Evolutionary conservation across 2,888 invertebrate genomes (phyloP), one percentile per base, ranked within the genome.

Genomic region (Sinotaia quadrata): DNA sequence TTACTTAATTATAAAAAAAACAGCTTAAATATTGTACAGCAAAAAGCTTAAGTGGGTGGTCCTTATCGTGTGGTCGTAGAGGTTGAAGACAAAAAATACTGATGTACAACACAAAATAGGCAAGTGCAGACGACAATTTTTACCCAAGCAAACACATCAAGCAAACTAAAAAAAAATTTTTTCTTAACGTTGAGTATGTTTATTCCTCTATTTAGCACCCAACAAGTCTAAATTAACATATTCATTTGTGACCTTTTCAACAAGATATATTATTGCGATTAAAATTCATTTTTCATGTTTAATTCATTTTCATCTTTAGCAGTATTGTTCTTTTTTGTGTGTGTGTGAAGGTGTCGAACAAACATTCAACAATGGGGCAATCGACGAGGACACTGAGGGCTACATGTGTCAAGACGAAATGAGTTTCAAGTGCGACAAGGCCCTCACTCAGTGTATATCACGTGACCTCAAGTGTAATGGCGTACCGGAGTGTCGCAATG

Each of bases 401-500:
- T 15, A 7, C 18, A 24, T 52, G 2, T 75, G 75, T 27, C 4
- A 21, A 4, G 21, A 49, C 0, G 68, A 69, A 21, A 60, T 59
- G 8, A 69, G 67, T 37, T 82, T 82, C 60, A 54, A 47, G n/a
- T 84, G 84, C 68, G 72, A 79, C 36, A 68, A 73, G 0, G 71
- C 70, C 8, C 69, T 72, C 2, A 47, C 68, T 10, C 78, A 81
- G 59, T 83, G 83, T 69, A 73, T 84, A 5, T 60, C 69, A 0
- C 44, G 51, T 7, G 54, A 65, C 1, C 67, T 71, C 18, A 75
- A 61, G 8, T 84, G 85, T 70, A 81, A 85, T 67, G 84, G 83
- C 0, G 69, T 84, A 56, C 80, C 75, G 36, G 81, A 85, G 57
- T 85, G 85, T 62, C 72, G 72, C 2, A 81, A 79, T 44, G 85